Percentiles rank a stretch among this genome's conserved stretches.
These are phyloP conservation scores for Pocota personata DNA, from an alignment of 2,888 invertebrate genomes.

Conservation along the genomic window DNA sequence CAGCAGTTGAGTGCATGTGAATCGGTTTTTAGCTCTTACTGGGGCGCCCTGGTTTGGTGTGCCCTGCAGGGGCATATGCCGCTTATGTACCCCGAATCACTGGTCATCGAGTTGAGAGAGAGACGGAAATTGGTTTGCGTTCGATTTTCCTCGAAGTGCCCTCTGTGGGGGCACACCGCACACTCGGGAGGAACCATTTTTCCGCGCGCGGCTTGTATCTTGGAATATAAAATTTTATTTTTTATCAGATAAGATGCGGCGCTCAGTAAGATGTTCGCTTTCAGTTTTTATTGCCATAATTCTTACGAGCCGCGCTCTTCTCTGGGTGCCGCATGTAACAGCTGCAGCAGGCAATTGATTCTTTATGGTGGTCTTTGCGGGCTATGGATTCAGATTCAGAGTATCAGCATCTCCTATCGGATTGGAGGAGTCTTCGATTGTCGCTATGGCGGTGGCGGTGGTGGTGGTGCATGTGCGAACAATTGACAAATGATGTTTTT, in stretches of 20 bases:
- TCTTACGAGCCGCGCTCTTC: constrained; percentile 23
- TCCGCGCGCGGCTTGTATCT: constrained; percentile 2
- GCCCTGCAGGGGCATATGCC: constrained; percentile 46
- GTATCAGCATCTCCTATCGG: constrained; percentile 25
- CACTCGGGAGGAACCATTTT: not conserved
- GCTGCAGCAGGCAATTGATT: constrained; percentile 64
- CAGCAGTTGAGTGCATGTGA: constrained; percentile 36
- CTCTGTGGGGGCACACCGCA: not conserved
- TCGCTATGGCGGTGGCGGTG: constrained; percentile 2
- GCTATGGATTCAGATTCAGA: constrained; percentile 9
- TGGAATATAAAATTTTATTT: constrained; percentile 49
- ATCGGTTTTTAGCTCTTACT: constrained; percentile 39
- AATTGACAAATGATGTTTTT: constrained; percentile 71
- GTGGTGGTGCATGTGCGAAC: constrained; percentile 51
- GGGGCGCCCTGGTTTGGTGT: constrained; percentile 44
- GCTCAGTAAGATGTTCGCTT: constrained; percentile 69
- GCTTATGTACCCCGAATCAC: constrained; percentile 15
- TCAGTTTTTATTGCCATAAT: constrained; percentile 71
- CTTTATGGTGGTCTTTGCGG: constrained; percentile 48
- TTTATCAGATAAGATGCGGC: constrained; percentile 68
- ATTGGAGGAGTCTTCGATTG: constrained; percentile 43
- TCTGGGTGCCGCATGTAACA: constrained; percentile 50
- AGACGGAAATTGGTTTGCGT: constrained; percentile 52
- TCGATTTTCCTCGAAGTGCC: constrained; percentile 14
- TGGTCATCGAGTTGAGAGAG: constrained; percentile 31